phyloP scores from a whole-genome alignment of 2,888 invertebrate genomes.

The Tridacna crocea region DNA sequence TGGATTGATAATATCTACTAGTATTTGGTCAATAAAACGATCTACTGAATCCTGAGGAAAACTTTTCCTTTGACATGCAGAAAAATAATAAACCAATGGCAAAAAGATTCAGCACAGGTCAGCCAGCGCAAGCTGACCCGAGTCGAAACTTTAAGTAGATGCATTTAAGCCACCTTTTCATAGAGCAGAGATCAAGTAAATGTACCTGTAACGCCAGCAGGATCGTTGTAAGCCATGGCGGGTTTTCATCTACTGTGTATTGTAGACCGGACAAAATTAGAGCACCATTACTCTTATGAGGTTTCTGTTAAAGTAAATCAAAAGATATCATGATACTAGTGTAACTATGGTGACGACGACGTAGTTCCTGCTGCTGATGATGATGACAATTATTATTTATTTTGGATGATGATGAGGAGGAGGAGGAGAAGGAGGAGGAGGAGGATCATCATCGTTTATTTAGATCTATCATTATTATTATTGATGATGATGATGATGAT shows the following conservation, averaged over 20 bases:
- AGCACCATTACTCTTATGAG: neutral
- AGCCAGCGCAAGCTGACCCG: no score
- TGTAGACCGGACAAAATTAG: slow-evolving; percentile 64
- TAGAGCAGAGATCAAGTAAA: neutral
- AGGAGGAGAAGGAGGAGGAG: neutral
- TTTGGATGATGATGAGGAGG: neutral
- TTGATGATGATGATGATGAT: no score
- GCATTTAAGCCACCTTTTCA: no score
- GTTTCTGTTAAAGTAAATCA: neutral
- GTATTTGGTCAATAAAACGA: no score
- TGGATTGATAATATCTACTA: no score
- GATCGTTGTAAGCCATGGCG: slow-evolving; percentile 93
- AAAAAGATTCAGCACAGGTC: no score
- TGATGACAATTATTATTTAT: neutral
- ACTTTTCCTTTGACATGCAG: no score
- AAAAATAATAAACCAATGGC: no score
- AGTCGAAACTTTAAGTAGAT: no score
- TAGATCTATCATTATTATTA: no score
- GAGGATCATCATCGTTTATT: neutral
- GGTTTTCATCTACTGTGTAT: slow-evolving; percentile 92
- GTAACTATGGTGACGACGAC: neutral
- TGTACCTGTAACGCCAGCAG: slow-evolving; percentile 91
- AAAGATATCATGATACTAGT: neutral
- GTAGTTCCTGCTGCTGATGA: neutral
- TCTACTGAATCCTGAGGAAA: no score